Percentiles rank a stretch among this genome's conserved stretches.
Conservation (phyloP, 2,888 invertebrate species). For the Taenaris catops region DNA sequence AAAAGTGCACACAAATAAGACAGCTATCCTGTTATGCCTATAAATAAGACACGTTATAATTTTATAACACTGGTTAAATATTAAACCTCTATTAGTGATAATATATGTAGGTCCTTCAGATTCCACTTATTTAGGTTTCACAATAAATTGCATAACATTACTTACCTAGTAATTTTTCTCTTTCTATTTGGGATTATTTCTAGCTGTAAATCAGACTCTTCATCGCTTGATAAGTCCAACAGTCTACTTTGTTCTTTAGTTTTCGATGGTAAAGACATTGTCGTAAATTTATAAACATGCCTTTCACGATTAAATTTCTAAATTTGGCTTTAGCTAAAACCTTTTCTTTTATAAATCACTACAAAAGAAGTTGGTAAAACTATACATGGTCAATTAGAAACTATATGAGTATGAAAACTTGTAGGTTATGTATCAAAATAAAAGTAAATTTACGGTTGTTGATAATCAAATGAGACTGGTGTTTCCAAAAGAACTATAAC, state of each 20-base stretch:
- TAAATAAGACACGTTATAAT: neutral
- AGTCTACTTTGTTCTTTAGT: conserved; percentile 83
- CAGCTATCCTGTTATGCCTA: too few relatives aligned
- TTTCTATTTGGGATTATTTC: conserved; percentile 78
- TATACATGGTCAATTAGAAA: too few relatives aligned
- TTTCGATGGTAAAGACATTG: conserved; percentile 63
- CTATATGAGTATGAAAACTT: neutral
- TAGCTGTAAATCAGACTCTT: conserved; percentile 80
- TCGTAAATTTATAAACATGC: conserved; percentile 46
- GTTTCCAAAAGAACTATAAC: too few relatives aligned
- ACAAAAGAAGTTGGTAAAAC: too few relatives aligned
- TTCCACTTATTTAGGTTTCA: too few relatives aligned
- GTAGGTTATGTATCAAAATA: conserved; percentile 4
- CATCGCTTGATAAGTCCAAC: conserved; percentile 81
- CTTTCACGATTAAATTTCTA: too few relatives aligned
- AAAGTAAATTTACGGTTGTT: neutral
- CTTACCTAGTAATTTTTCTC: conserved; percentile 76
- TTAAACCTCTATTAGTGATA: too few relatives aligned
- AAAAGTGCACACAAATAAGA: too few relatives aligned
- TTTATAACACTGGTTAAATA: neutral
- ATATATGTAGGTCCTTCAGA: too few relatives aligned
- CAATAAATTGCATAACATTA: too few relatives aligned
- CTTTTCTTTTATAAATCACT: too few relatives aligned
- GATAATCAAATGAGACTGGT: neutral
- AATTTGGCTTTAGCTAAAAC: too few relatives aligned